Evolutionary conservation across 1,140 invertebrate species (phyloP), one percentile per base, ranked within the genome.

Genomic region (Bombus balteatus): DNA sequence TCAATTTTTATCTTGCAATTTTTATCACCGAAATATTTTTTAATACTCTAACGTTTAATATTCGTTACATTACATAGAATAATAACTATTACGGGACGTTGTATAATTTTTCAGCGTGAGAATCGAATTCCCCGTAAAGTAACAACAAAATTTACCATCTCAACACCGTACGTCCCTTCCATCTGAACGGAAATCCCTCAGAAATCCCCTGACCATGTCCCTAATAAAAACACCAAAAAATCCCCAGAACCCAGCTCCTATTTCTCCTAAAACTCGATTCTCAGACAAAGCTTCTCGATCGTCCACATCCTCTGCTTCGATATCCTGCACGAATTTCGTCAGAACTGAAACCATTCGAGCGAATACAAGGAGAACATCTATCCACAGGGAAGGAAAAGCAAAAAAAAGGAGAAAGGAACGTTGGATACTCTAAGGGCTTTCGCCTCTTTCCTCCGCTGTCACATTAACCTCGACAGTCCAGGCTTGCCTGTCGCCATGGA

Each of bases 371-470:
- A 71, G 87, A 85, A 88, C 89, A 86, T 86, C 79, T 87, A 91
- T 74, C 78, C 79, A 34, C 82, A 68, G 43, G 39, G 74, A 37
- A 87, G 39, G 81, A 80, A 66, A 78, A 79, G 65, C 66, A n/a
- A 37, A 34, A 22, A 37, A 6, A 32, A 77, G 65, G 66, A 9
- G 9, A 28, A 18, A 39, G 41, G 47, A 53, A 53, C 47, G 47
- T 53, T 22, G 18, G 47, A 18, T 53, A 53, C 66, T 80, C 88
- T 83, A 78, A 84, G 81, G 83, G 86, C 83, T 92, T 89, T 89
- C 89, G 90, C 80, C 90, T 92, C 90, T 92, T 92, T 92, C 12
- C 90, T 90, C 87, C 74, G 65, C 92, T 93, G 92, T 93, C 92
- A 91, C 91, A 90, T 92, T 92, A 93, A 72, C 88, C 74, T 84